A percentile compares a stretch with the other conserved stretches of the same genome.
Conservation (phyloP, 1,140 invertebrate genomes). For the Planococcus citri region DNA sequence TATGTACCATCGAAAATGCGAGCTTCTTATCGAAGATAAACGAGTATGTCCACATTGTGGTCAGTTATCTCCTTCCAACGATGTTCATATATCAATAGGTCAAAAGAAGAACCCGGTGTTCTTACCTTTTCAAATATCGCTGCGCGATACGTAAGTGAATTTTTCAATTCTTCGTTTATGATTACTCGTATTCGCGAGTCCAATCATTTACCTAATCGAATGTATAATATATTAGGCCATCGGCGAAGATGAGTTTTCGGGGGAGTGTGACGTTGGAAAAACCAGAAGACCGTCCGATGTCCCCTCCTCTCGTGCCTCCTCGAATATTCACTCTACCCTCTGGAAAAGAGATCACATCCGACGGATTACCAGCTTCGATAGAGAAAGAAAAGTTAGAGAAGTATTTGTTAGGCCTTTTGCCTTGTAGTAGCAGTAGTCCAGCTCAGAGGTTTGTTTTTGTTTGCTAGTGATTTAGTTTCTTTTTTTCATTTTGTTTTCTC, state of each 20-base stretch:
- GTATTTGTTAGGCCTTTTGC: constrained; percentile 28
- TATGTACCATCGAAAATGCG: constrained; percentile 59
- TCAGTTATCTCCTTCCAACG: constrained; percentile 39
- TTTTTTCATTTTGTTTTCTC: no score
- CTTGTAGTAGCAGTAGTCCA: constrained; percentile 23
- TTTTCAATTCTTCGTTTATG: neutral
- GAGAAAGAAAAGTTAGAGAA: constrained; percentile 33
- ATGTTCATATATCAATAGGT: constrained; percentile 47
- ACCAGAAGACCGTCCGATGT: neutral
- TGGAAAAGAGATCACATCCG: constrained; percentile 30
- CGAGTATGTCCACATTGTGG: constrained; percentile 67
- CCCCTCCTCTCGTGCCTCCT: constrained; percentile 22
- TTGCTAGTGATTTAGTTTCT: neutral
- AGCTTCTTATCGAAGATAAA: constrained; percentile 42
- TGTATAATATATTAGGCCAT: constrained; percentile 31
- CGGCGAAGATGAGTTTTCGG: constrained; percentile 34
- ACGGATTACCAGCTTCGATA: constrained; percentile 31
- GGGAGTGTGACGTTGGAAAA: constrained; percentile 21
- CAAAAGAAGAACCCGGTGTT: constrained; percentile 43
- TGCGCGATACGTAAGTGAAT: constrained; percentile 34
- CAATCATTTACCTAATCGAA: constrained; percentile 32
- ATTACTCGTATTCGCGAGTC: no score
- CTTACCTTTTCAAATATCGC: constrained; percentile 39
- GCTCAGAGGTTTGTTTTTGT: constrained; percentile 26
- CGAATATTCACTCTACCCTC: constrained; percentile 28